A percentile compares a stretch with the other conserved stretches of the same genome.
phyloP scores from a whole-genome alignment of 2,888 invertebrate species.

The Tetragonula carbonaria region DNA sequence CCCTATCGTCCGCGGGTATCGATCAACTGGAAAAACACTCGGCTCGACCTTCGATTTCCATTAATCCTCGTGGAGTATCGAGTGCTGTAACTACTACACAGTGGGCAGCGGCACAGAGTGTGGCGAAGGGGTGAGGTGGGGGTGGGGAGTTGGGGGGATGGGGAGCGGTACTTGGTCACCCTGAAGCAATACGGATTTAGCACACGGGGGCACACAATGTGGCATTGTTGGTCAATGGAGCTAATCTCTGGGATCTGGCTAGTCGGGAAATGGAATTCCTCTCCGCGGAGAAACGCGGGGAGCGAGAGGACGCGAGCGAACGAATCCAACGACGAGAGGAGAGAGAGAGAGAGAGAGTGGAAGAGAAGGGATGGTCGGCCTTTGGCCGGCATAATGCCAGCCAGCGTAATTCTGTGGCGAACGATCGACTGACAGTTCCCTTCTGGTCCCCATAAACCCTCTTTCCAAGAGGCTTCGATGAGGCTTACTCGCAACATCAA shows the following conservation, averaged over 20 bases:
- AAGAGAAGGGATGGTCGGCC: constrained; percentile 33
- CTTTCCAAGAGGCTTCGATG: constrained; percentile 44
- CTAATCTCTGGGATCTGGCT: constrained; percentile 68
- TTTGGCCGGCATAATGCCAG: constrained; percentile 66
- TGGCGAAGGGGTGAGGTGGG: too few relatives aligned
- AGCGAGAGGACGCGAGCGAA: constrained; percentile 16
- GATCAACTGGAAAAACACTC: constrained; percentile 17
- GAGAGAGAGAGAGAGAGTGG: not conserved
- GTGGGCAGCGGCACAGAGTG: not conserved
- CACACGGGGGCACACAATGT: constrained; percentile 57
- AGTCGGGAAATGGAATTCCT: constrained; percentile 67
- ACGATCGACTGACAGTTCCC: constrained; percentile 65
- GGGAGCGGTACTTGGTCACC: constrained; percentile 6
- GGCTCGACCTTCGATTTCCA: constrained; percentile 26
- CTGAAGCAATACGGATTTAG: constrained; percentile 46
- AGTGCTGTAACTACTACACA: not conserved
- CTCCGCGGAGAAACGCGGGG: constrained; percentile 49
- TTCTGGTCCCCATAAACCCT: constrained; percentile 41
- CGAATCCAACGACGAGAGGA: constrained; percentile 12
- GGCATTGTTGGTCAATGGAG: constrained; percentile 73
- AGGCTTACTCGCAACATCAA: constrained; percentile 33
- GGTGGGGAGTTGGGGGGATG: too few relatives aligned
- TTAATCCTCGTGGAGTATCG: constrained; percentile 39
- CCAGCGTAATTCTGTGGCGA: constrained; percentile 69
- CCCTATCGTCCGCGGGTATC: constrained; percentile 3